Evolutionary conservation across 2,888 invertebrate genomes (phyloP), one percentile per base, ranked within the genome.

Genomic region (Sericinus montela): DNA sequence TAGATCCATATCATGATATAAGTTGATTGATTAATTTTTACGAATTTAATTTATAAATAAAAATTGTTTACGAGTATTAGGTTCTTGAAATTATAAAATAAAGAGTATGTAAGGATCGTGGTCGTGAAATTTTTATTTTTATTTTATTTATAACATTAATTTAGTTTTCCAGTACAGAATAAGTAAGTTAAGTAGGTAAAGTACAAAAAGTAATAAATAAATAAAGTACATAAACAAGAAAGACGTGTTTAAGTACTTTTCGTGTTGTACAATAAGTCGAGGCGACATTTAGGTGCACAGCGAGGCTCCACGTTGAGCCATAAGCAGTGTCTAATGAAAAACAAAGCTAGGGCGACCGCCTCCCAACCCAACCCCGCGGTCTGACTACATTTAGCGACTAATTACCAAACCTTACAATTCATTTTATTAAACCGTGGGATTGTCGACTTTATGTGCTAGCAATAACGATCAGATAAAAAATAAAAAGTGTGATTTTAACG

Each of bases 301-400:
- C 59, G 57, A 35, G 10, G 35, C 36, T 28, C 34, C 36, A 19
- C 13, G 42, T 6, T 16, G 62, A 56, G 63, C 69, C 62, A 63
- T 72, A 69, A 75, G 71, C 63, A 67, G 62, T 64, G 65, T 72
- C 74, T 80, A 80, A 80, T 80, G 80, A 80, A 80, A 80, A 80
- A 80, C 80, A 80, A 78, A 78, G 80, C 74, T 69, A 54, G 67
- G 60, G 62, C 62, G 55, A 55, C 59, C 57, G 52, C 56, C 57
- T 60, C 58, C 65, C 64, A 57, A 63, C 65, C 65, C 62, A 59
- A 34, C 23, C 40, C 64, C 65, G 60, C 60, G 68, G 63, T 60
- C 59, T 58, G 56, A 60, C 60, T 63, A 60, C 64, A 59, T 67
- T 67, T 67, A 66, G 63, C 67, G 57, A 72, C 70, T 73, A 72